Percentiles rank a stretch among this genome's conserved stretches.
These are phyloP conservation scores for Cyclophora punctaria DNA, from an alignment of 2,888 invertebrate species.

Conservation along the genomic window DNA sequence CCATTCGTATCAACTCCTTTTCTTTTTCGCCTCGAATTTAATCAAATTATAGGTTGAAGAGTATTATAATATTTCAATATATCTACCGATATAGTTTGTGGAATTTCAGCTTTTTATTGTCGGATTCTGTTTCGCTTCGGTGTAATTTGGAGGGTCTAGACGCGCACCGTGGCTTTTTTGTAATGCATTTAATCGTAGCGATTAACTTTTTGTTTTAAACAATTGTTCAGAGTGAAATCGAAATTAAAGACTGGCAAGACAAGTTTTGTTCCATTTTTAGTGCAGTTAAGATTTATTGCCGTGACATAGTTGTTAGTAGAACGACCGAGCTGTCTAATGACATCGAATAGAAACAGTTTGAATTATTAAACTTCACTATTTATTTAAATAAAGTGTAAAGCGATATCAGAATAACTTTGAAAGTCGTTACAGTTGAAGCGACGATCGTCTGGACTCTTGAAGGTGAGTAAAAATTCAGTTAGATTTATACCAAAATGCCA, in stretches of 20 bases:
- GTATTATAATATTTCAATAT: conserved; percentile 74
- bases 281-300: too few species aligned
- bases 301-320: too few species aligned
- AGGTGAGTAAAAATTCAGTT: conserved; percentile 53
- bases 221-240: conserved; percentile 5
- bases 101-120: conserved; percentile 69
- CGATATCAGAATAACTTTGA: conserved; percentile 42
- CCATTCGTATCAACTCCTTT: conserved; percentile 62
- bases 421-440: conserved; percentile 41
- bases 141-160: conserved; percentile 67
- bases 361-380: too few species aligned
- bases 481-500: conserved; percentile 47
- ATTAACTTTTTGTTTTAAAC: conserved; percentile 16
- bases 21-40: conserved; percentile 66
- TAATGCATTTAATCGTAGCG: conserved; percentile 12
- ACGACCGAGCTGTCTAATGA: too few species aligned
- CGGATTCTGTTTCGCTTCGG: conserved; percentile 55
- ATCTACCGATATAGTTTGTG: conserved; percentile 65
- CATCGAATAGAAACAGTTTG: too few species aligned
- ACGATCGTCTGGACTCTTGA: conserved; percentile 56
- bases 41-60: conserved; percentile 73
- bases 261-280: too few species aligned
- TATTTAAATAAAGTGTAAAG: conserved; percentile 6
- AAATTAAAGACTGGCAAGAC: too few species aligned
- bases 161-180: conserved; percentile 33